These are phyloP conservation scores for Lepidurus apus DNA, from an alignment of 1,140 invertebrate genomes.

Conservation along the genomic window DNA sequence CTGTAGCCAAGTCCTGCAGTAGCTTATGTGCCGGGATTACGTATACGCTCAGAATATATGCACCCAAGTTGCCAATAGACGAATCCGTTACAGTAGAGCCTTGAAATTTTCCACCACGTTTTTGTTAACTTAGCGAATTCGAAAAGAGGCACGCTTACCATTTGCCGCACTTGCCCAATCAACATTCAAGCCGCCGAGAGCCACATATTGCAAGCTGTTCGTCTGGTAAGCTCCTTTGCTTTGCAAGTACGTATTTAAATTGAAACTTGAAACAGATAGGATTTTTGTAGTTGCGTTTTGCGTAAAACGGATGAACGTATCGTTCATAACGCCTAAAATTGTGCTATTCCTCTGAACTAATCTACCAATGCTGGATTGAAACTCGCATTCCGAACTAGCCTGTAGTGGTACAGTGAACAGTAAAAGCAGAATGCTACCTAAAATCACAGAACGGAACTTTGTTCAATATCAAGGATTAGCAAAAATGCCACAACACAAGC, in stretches of 20 bases:
- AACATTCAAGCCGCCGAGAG: not conserved
- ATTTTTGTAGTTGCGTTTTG: not conserved
- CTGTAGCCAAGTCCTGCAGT: not conserved
- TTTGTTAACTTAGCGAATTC: not conserved
- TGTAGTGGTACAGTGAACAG: not conserved
- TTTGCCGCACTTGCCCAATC: not conserved
- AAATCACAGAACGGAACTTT: not conserved
- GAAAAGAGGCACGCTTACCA: not conserved
- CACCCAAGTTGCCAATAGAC: not conserved
- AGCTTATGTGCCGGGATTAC: not conserved
- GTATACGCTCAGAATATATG: not conserved
- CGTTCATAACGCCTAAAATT: not conserved
- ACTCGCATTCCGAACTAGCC: not conserved
- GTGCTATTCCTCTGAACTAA: not conserved
- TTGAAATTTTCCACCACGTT: not conserved
- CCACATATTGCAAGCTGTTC: not conserved
- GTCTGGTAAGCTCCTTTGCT: not conserved
- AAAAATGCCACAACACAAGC: too few relatives aligned
- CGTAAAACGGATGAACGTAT: not conserved
- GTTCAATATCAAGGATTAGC: too few relatives aligned
- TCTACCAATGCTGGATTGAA: not conserved
- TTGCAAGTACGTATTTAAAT: not conserved
- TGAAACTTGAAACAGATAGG: not conserved
- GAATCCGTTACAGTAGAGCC: not conserved
- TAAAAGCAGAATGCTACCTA: not conserved